A percentile compares a stretch with the other conserved stretches of the same genome.
Evolutionary conservation across 2,797 vertebrate species (phyloP).

Genomic region (Fringilla coelebs): DNA sequence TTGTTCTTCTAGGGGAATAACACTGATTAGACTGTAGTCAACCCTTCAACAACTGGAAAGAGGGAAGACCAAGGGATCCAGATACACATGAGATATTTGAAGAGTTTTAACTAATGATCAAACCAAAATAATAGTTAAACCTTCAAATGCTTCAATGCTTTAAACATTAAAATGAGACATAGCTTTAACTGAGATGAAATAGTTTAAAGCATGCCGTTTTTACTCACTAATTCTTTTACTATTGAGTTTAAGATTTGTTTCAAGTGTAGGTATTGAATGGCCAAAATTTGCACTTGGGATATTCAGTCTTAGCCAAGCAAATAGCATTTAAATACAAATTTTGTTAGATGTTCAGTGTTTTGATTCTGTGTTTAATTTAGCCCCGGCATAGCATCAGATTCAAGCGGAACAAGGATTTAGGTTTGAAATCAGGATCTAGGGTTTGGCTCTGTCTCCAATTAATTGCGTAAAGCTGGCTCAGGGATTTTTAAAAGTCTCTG

Average conservation of each 20-base stretch:
- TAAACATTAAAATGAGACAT: not conserved
- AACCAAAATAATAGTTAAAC: not conserved
- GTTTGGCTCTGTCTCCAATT: slow-evolving; percentile 14
- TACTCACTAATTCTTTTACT: not conserved
- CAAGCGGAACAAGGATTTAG: not conserved
- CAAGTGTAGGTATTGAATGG: not conserved
- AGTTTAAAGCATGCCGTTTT: not conserved
- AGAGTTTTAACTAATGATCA: not conserved
- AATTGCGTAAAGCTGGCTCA: slow-evolving; percentile 36
- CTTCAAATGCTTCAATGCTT: not conserved
- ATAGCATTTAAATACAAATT: not conserved
- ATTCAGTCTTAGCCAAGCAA: not conserved
- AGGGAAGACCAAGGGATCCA: not conserved
- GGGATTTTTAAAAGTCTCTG: slow-evolving; percentile 52
- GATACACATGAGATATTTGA: not conserved
- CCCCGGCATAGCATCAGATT: not conserved
- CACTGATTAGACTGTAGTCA: not conserved
- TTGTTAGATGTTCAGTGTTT: not conserved
- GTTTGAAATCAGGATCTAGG: slow-evolving; percentile 36
- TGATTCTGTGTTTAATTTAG: slow-evolving; percentile 6
- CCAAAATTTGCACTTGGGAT: not conserved
- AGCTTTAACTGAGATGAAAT: not conserved
- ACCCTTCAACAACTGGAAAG: not conserved
- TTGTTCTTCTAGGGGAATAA: not conserved
- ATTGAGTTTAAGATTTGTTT: not conserved